Evolutionary conservation across 2,888 invertebrate genomes (phyloP).

Genomic region (Zonitis immaculata): DNA sequence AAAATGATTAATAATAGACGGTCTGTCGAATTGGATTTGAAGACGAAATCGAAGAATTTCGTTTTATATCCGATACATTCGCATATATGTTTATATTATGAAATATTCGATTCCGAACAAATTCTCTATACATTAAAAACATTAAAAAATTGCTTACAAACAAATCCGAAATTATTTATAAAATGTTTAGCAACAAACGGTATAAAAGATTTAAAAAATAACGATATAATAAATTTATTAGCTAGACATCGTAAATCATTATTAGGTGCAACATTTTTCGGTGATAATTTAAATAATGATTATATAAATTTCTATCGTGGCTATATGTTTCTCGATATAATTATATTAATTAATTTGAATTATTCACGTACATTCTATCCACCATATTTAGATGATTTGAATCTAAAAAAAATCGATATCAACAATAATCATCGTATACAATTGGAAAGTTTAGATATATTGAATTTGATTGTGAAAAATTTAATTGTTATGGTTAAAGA

Average conservation of each 20-base stretch:
- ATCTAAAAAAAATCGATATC: conserved; percentile 56
- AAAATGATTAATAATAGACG: conserved; percentile 20
- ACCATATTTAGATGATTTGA: conserved; percentile 55
- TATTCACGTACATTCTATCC: conserved; percentile 77
- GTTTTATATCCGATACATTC: conserved; percentile 72
- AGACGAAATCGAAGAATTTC: conserved; percentile 39
- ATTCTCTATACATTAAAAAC: conserved; percentile 70
- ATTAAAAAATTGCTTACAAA: conserved; percentile 64
- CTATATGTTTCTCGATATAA: conserved; percentile 75
- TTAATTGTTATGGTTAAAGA: conserved; percentile 69
- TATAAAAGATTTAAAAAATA: conserved; percentile 53
- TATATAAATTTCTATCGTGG: conserved; percentile 66
- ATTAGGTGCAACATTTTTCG: conserved; percentile 66
- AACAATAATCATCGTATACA: conserved; percentile 74
- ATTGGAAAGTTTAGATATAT: conserved; percentile 67
- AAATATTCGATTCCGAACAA: conserved; percentile 70
- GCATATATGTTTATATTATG: conserved; percentile 76
- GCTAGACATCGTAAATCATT: conserved; percentile 76
- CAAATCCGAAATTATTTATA: conserved; percentile 68
- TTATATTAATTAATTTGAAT: conserved; percentile 71
- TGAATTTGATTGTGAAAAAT: conserved; percentile 68
- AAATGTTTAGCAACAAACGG: conserved; percentile 73
- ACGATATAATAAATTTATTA: conserved; percentile 58
- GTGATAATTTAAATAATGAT: conserved; percentile 60
- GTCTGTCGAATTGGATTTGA: conserved; percentile 37